Evolutionary conservation across 1,140 invertebrate species (phyloP), one percentile per base, ranked within the genome.

Genomic region (Cephus cinctus): DNA sequence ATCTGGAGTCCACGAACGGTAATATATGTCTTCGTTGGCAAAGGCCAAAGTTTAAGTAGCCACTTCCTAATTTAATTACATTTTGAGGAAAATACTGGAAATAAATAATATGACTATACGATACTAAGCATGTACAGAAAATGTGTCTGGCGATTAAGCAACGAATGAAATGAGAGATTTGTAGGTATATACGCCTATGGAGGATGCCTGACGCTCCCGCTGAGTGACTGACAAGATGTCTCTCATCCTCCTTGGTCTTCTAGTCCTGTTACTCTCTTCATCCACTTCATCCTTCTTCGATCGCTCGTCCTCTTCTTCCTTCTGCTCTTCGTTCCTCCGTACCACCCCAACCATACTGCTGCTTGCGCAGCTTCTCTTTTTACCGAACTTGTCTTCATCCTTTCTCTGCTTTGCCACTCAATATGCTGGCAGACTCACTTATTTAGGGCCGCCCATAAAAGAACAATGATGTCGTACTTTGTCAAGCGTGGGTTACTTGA

Each of bases 381-480:
- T 62, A 34, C 39, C 32, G 44, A 43, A 46, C 45, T 54, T 49
- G 62, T 65, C 60, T 64, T 65, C 63, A 59, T 66, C 54, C 46
- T 60, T 64, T 52, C 59, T 51, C 56, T 47, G 18, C 47, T 53
- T 56, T 51, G 54, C 65, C 54, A 56, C 53, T 68, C 60, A 63
- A 67, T 68, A 66, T 67, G 61, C 65, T 45, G 56, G 56, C 47
- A 46, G 52, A 56, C 49, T 52, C 48, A 52, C 56, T 67, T 69
- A 70, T 70, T 67, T 65, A 61, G 59, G 55, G 56, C 47, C 56
- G 52, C 12, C 60, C 54, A 63, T 69, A 61, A 67, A 69, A 63
- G 64, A 66, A 68, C 67, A 67, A 65, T 67, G 64, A 70, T 67
- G 65, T 67, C 59, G 67, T 70, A 65, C 62, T 65, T 70, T 70